Base-by-base conservation (phyloP, 1,140 invertebrate genomes). In the Teleopsis dalmanni region DNA sequence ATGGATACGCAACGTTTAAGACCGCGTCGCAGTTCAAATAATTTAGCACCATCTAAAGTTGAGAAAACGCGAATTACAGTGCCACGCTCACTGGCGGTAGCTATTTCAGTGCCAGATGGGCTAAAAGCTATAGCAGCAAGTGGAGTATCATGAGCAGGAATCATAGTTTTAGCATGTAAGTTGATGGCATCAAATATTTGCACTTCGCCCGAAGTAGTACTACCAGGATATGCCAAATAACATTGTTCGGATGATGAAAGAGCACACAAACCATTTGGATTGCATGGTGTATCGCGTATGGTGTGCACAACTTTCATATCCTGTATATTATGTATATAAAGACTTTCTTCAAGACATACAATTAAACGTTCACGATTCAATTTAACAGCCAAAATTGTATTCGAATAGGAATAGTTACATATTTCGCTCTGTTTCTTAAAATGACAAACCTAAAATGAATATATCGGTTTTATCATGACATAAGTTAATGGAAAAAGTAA, bases 301-400 rank as follows among this genome's bases (percentile, higher is more conserved):
- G 92, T 98, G 71, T 99, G 96, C 55, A 98, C 77, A 23, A 98
- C 89, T 75, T 95, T 96, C 95, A 99, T 98, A 71, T 99, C 95
- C 38, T 89, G 81, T 56, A 99, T 97, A 75, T 98, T 98, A 78
- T 99, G 95, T 65, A 99, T 97, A 71, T 97, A 96, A 47, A 99
- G 77, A 47, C 89, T 93, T 72, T 99, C 95, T 73, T 98, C 95
- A 57, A 99, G 73, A 73, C 95, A 98, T 53, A 99, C 96, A 47
- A 99, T 86, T 65, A 99, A 76, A 62, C 96, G 81, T 60, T 85
- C 84, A 73, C 96, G 80, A 75, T 99, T 99, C 45, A 99, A 79
- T 74, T 94, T 93, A 26, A 99, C 93, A 53, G 89, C 88, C 54
- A 98, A 76, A 67, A 99, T 98, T 36, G 95, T 94, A 72, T 97